Conservation (phyloP, 2,113 vertebrate genomes). For the Corynorhinus townsendii region DNA sequence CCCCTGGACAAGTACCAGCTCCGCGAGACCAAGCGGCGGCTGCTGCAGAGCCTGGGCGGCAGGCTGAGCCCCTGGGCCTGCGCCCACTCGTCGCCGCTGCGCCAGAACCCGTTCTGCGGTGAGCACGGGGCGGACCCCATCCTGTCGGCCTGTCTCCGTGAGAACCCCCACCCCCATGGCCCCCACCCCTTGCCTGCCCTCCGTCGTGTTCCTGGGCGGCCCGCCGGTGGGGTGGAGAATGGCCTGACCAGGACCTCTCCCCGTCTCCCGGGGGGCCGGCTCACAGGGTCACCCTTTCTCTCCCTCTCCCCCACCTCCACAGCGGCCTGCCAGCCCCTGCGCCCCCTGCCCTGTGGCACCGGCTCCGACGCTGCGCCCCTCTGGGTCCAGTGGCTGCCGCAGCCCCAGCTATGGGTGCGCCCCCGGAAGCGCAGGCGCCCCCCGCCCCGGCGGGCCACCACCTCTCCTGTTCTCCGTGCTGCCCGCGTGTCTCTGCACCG, state of each 20-base stretch:
- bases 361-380: neutral
- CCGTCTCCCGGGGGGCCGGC: neutral
- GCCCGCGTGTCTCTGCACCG: conserved; percentile 46
- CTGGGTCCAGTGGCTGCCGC: conserved; percentile 62
- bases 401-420: neutral
- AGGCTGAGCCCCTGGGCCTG: neutral
- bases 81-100: neutral
- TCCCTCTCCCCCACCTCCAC: neutral
- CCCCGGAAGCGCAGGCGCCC: conserved; percentile 33
- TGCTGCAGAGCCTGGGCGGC: conserved; percentile 72
- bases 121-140: neutral
- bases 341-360: neutral
- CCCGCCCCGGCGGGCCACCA: neutral
- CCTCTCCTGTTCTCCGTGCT: accelerated
- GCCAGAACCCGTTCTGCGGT: conserved; percentile 48
- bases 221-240: neutral
- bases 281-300: accelerated
- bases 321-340: conserved; percentile 54
- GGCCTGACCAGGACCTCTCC: neutral
- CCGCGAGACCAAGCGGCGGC: conserved; percentile 87
- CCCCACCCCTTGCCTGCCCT: neutral
- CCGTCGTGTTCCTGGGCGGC: neutral
- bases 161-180: neutral
- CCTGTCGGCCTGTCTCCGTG: neutral
- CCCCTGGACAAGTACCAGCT: conserved; percentile 87